phyloP scores from a whole-genome alignment of 2,888 invertebrate genomes.

The Melinopterus prodromus region DNA sequence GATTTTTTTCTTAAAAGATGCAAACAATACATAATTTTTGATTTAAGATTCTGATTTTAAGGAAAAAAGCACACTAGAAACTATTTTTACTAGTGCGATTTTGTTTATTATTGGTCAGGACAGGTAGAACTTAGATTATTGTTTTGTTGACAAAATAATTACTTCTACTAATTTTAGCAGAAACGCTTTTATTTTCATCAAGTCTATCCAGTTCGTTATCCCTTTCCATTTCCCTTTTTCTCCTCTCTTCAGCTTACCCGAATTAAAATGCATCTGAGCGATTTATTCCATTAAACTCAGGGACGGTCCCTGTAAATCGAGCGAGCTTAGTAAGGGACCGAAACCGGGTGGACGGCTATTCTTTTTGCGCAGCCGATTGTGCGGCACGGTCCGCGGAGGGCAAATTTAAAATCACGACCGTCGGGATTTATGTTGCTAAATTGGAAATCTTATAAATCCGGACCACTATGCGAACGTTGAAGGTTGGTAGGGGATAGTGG shows the following conservation, averaged over 20 bases:
- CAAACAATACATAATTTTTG: too few relatives aligned
- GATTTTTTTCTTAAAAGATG: too few relatives aligned
- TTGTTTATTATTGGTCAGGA: too few relatives aligned
- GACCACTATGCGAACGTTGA: neutral
- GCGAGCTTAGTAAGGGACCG: neutral
- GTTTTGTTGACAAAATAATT: too few relatives aligned
- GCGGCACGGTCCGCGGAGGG: neutral
- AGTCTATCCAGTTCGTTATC: neutral
- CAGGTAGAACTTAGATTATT: too few relatives aligned
- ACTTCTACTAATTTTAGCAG: too few relatives aligned
- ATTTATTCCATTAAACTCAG: neutral
- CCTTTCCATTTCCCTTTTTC: too few relatives aligned
- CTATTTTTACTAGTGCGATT: too few relatives aligned
- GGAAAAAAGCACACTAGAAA: too few relatives aligned
- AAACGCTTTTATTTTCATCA: too few relatives aligned
- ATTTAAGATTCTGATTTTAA: too few relatives aligned
- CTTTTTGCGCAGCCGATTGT: neutral
- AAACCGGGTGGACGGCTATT: neutral
- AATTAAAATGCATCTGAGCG: constrained; percentile 4
- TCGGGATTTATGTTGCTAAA: neutral
- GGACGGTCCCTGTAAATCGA: neutral
- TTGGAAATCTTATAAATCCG: neutral
- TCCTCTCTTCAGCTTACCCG: neutral
- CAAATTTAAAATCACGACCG: constrained; percentile 4
- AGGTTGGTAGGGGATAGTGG: neutral